phyloP scores from a whole-genome alignment of 2,797 vertebrate genomes.

The Leptodactylus fallax region DNA sequence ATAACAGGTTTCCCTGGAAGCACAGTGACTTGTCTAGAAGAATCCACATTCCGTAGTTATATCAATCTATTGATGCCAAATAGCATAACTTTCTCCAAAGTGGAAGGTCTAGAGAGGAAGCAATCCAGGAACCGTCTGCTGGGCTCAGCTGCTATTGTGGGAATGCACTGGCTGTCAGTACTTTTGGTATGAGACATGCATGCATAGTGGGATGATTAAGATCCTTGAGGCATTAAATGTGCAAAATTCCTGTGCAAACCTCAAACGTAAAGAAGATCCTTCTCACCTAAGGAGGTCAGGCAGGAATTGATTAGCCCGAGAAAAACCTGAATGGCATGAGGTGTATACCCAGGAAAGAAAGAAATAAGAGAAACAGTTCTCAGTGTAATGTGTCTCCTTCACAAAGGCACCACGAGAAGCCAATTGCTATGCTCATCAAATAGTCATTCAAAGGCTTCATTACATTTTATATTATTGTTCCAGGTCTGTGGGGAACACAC shows the following conservation, averaged over 20 bases:
- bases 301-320: conserved; percentile 62
- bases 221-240: conserved; percentile 66
- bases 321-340: conserved; percentile 64
- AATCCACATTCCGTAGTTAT: conserved; percentile 55
- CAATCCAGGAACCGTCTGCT: conserved; percentile 70
- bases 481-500: conserved; percentile 28
- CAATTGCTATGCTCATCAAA: conserved; percentile 61
- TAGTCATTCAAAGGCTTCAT: conserved; percentile 53
- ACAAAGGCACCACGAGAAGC: conserved; percentile 28
- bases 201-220: conserved; percentile 62
- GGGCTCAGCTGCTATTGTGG: conserved; percentile 70
- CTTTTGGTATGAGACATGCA: conserved; percentile 70
- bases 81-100: conserved; percentile 67
- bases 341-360: conserved; percentile 62
- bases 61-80: conserved; percentile 66
- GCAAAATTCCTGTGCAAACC: conserved; percentile 61
- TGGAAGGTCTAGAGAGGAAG: conserved; percentile 62
- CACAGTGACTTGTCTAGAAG: conserved; percentile 52
- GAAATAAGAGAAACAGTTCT: neutral
- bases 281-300: conserved; percentile 60
- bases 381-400: conserved; percentile 18
- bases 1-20: conserved; percentile 64
- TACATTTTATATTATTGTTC: conserved; percentile 56
- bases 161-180: conserved; percentile 70
- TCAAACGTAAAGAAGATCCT: conserved; percentile 59